phyloP scores from a whole-genome alignment of 2,113 vertebrate genomes.

The Zosterops borbonicus region DNA sequence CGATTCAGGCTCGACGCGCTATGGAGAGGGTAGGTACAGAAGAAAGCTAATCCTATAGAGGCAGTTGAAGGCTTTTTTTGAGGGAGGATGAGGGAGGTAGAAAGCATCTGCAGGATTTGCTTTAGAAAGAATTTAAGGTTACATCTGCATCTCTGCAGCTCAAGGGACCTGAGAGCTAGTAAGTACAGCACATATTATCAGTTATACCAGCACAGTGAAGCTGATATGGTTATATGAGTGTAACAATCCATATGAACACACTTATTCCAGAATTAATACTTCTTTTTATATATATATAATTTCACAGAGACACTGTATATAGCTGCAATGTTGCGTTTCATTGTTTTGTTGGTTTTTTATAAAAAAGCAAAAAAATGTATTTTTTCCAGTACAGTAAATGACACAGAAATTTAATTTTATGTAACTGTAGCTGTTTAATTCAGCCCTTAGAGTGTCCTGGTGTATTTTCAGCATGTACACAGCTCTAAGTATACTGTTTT shows the following conservation, averaged over 20 bases:
- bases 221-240: not conserved
- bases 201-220: not conserved
- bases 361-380: too few species aligned
- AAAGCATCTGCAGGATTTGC: slow-evolving; percentile 10
- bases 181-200: not conserved
- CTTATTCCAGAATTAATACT: not conserved
- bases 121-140: slow-evolving; percentile 36
- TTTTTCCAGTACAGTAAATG: fast-evolving
- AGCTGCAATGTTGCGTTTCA: not conserved
- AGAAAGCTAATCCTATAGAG: slow-evolving; percentile 28
- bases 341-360: not conserved
- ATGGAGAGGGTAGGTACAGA: not conserved
- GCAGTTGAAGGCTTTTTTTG: slow-evolving; percentile 17
- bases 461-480: not conserved
- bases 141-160: not conserved
- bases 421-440: not conserved
- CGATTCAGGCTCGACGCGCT: not conserved
- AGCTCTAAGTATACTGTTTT: not conserved
- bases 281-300: not conserved
- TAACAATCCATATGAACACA: not conserved
- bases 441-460: not conserved
- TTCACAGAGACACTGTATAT: not conserved
- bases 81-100: not conserved
- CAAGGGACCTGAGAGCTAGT: not conserved
- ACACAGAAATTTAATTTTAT: not conserved